phyloP scores from a whole-genome alignment of 2,888 invertebrate species.

The Cryptops parisi region DNA sequence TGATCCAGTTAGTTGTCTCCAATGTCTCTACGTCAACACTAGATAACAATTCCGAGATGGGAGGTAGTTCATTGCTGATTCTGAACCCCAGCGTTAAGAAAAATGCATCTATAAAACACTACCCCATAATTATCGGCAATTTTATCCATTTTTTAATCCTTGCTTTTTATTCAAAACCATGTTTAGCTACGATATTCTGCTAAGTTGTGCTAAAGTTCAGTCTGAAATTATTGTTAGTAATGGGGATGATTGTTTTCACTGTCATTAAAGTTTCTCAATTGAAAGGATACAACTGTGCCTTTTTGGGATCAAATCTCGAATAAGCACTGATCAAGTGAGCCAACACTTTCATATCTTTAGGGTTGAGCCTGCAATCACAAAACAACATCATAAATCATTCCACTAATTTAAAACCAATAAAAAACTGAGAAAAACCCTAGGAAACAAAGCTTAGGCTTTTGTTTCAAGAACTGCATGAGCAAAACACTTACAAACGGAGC shows the following conservation, averaged over 20 bases:
- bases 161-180: no score
- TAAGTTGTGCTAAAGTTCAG: no score
- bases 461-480: background rate
- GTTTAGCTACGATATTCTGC: no score
- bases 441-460: no score
- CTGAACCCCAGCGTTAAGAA: no score
- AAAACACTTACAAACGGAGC: slow-evolving; percentile 40
- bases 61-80: slow-evolving; percentile 50
- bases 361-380: slow-evolving; percentile 40
- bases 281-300: slow-evolving; percentile 48
- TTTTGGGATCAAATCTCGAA: slow-evolving; percentile 53
- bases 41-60: slow-evolving; percentile 41
- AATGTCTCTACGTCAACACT: slow-evolving; percentile 67
- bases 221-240: no score
- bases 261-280: no score
- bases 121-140: no score
- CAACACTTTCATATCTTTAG: slow-evolving; percentile 58
- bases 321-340: slow-evolving; percentile 88
- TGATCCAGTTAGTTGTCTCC: slow-evolving; percentile 73
- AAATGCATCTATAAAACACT: no score
- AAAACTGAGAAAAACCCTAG: no score
- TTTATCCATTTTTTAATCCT: no score
- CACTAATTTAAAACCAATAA: background rate
- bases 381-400: background rate
- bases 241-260: no score